Evolutionary conservation across 1,140 invertebrate species (phyloP).

Genomic region (Anoplolepis gracilipes): DNA sequence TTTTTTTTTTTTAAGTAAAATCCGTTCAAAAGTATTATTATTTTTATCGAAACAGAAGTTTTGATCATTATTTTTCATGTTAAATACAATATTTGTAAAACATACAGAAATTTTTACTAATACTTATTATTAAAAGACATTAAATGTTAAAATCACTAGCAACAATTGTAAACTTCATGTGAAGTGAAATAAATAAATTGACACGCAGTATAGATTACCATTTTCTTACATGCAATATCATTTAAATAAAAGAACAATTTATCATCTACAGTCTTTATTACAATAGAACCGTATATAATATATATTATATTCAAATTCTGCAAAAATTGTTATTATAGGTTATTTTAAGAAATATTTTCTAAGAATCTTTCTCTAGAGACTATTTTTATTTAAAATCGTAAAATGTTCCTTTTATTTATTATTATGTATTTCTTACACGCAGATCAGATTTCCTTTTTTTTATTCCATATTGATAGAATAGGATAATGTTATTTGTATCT

Average conservation of each 20-base stretch:
- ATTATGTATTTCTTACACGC: background rate
- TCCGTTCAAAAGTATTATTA: background rate
- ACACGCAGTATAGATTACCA: background rate
- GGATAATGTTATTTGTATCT: background rate
- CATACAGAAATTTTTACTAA: constrained; percentile 33
- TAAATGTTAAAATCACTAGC: constrained; percentile 37
- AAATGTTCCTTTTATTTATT: background rate
- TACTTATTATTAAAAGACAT: constrained; percentile 17
- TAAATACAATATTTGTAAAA: constrained; percentile 21
- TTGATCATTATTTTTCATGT: constrained; percentile 16
- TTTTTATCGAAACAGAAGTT: background rate
- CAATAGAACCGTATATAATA: background rate
- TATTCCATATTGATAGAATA: background rate
- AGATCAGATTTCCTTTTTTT: background rate
- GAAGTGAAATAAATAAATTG: constrained; percentile 40
- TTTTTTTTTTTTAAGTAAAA: background rate
- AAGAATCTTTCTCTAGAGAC: background rate
- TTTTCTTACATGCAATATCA: background rate
- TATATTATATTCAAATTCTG: constrained; percentile 10
- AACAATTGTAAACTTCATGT: constrained; percentile 26
- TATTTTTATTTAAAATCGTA: background rate
- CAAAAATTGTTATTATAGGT: background rate
- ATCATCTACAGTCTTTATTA: constrained; percentile 19
- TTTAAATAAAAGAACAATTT: constrained; percentile 5
- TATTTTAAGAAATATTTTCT: background rate